Base-by-base conservation (phyloP, 2,113 vertebrate genomes). In the Prunella fulvescens region DNA sequence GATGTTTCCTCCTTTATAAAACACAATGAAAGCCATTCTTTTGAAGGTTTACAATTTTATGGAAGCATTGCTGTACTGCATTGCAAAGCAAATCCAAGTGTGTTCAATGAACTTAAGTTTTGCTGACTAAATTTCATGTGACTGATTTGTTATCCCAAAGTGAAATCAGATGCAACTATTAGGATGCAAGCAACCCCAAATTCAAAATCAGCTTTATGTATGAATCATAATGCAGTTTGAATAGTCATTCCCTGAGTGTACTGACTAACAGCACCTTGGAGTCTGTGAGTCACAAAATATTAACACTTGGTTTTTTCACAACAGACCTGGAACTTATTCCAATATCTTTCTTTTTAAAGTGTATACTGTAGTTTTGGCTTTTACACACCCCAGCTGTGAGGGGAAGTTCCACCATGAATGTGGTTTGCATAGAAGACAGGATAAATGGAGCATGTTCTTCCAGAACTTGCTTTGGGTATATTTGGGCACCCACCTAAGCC, bases 401-500 rank as follows among this genome's bases (percentile, higher is more conserved):
- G 57, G 15, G 40, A 42, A 57, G 48, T 35, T 67, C 61, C 33
- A 17, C 16, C 14, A 31, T 8, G 24, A 58, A 44, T 20, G 33
- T 4, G 2, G 16, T 81, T 74, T 51, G 33, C 62, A 50, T 29
- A 67, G 19, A 45, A 79, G 48, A 45, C 20, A 47, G 35, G n/a
- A 62, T 28, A 71, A 64, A 33, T 29, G 16, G 6, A 51, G 16
- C 5, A 23, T 44, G 7, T 60, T 71, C 54, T 78, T 31, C 56
- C 39, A 73, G 22, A 35, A 73, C 0, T 0, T 1, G 0, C 47
- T 20, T 51, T 5, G 2, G 37, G 19, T 71, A 72, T 19, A 19
- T 67, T 33, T 3, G 5, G 44, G 51, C 42, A 73, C 37, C 40
- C 31, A 8, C 42, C 35, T n/a, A 78, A 81, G 20, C 58, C 35